Base-by-base conservation (phyloP, 2,888 invertebrate species). In the Spicauda simplicius region DNA sequence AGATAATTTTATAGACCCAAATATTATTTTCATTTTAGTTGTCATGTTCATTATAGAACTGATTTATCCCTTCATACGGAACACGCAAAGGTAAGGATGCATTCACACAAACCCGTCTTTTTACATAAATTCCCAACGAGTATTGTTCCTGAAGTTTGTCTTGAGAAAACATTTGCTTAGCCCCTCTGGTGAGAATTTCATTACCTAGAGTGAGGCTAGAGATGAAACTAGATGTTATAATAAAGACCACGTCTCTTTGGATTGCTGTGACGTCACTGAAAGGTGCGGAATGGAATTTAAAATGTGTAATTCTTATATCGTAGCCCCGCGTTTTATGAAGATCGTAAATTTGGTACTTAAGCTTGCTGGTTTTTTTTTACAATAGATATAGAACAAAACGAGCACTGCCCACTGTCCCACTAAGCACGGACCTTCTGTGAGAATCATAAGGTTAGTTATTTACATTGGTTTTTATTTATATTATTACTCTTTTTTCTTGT, bases 121-220 rank as follows among this genome's bases (percentile, higher is more conserved):
- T 64, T 71, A 58, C 45, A 56, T 11, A 69, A 69, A 52, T 52
- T 50, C 59, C 37, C 50, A 7, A 37, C 56, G 10, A 37, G 52
- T 57, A 57, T 64, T 57, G 57, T 57, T 52, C 55, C 19, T 8
- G 12, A 64, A 64, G 57, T 52, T 56, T 52, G 57, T 57, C 57
- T 64, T 52, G 33, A 33, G 64, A 20, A 19, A 57, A 57, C 41
- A 59, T 61, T 69, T 54, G 45, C 64, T 69, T 18, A 58, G 57
- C 18, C 10, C 20, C 20, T 20, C 52, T 55, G 16, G 20, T 58
- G 54, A 58, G 53, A 58, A 64, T 64, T 64, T 64, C 53, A 64
- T 58, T 64, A 64, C 41, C 16, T 37, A 25, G 25, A 64, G 52
- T 64, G 52, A 48, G 16, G 14, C 41, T 14, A 14, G 60, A 8